phyloP scores from a whole-genome alignment of 2,888 invertebrate genomes.

The Therioaphis trifolii region DNA sequence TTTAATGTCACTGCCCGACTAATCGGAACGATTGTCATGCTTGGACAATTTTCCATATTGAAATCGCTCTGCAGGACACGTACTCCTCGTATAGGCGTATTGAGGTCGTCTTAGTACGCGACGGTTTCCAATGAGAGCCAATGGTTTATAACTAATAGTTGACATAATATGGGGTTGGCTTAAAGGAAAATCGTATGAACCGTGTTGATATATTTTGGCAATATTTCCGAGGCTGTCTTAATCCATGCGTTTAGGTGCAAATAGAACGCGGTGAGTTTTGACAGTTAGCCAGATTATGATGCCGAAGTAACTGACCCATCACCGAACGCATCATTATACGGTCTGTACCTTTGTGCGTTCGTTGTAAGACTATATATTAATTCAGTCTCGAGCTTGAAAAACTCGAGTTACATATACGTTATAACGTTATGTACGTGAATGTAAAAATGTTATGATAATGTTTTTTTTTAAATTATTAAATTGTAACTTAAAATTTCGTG shows the following conservation, averaged over 20 bases:
- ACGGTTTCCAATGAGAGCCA: not conserved
- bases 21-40: constrained; percentile 4
- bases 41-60: not conserved
- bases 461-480: no score
- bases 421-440: no score
- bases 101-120: not conserved
- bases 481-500: no score
- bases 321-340: not conserved
- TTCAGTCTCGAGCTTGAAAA: not conserved
- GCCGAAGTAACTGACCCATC: constrained; percentile 17
- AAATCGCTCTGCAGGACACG: constrained; percentile 4
- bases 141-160: not conserved
- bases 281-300: constrained; percentile 18
- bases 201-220: not conserved
- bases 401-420: no score
- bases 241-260: not conserved
- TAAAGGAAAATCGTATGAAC: not conserved
- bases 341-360: not conserved
- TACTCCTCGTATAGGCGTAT: not conserved
- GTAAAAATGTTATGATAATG: no score
- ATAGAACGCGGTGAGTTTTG: constrained; percentile 30
- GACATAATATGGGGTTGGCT: no score
- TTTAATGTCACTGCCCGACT: constrained; percentile 5
- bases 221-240: not conserved
- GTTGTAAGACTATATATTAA: not conserved